These are phyloP conservation scores for Stenotaenia linearis DNA, from an alignment of 2,888 invertebrate genomes.

Conservation along the genomic window DNA sequence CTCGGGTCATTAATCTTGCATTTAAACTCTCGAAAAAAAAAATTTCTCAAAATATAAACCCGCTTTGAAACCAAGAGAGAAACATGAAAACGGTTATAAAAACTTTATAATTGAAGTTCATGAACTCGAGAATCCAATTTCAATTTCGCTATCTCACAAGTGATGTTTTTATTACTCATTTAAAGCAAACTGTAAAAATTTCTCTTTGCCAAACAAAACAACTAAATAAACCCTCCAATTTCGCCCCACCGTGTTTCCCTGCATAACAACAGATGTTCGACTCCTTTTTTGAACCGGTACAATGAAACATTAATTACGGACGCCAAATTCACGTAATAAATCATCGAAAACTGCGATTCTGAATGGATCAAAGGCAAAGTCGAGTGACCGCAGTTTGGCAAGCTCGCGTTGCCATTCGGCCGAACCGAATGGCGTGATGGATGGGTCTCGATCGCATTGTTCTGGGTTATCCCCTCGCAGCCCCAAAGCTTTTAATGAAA, in stretches of 20 bases:
- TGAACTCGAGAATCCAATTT: background rate
- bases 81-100: background rate
- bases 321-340: background rate
- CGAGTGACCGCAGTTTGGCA: conserved; percentile 13
- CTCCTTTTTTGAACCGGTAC: background rate
- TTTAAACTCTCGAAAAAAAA: background rate
- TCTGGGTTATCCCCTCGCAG: background rate
- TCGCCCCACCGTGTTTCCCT: background rate
- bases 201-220: background rate
- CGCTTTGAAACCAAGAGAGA: background rate
- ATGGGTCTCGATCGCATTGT: conserved; percentile 8
- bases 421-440: conserved; percentile 14
- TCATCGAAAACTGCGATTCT: no score
- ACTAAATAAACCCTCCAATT: background rate
- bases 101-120: background rate
- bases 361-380: conserved; percentile 13
- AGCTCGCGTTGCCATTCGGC: background rate
- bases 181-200: background rate
- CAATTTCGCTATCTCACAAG: background rate
- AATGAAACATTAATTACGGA: background rate
- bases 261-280: background rate
- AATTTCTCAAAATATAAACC: background rate
- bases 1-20: background rate
- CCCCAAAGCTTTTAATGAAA: background rate
- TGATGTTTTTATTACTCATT: background rate